Base-by-base conservation (phyloP, 1,140 invertebrate species). In the Cyphomyrmex costatus region DNA sequence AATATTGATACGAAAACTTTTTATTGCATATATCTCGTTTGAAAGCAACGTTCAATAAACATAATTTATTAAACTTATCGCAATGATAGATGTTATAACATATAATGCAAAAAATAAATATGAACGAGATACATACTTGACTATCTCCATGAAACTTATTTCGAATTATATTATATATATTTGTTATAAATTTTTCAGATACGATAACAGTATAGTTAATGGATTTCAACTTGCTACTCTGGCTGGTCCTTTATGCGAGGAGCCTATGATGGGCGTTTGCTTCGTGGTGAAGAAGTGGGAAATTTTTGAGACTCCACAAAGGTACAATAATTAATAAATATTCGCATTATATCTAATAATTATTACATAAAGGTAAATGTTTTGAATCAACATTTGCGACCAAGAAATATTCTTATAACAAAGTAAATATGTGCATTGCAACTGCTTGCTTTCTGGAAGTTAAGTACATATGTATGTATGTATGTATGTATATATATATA, bases 241-340 rank as follows among this genome's bases (percentile, higher is more conserved):
- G 19, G 96, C 98, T 65, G 99, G 99, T 5, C 98, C 98, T 5
- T 93, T 99, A 24, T 99, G 99, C 95, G 98, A 99, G 93, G 99
- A 99, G 92, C 98, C 98, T 21, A 98, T 99, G 97, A 98, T 97
- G 96, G 99, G 99, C 1, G 98, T 99, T 0, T 98, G 97, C 79
- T 99, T 99, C 94, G 95, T 98, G 86, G 96, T 99, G 2, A 97
- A 99, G 92, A 97, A 97, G 91, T 98, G 98, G 97, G 95, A 95
- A 76, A 92, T 97, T 8, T 94, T 96, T 77, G 95, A 96, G 79
- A 92, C 93, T 70, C n/a, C 76, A 36, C 89, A 92, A 77, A 94
- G 93, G 94, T 95, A 91, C 8, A 14, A 53, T 46, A 56, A 2
- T 65, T 73, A 70, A 70, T 65, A 56, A 56, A 63, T 46, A 61